Base-by-base conservation (phyloP, 2,113 vertebrate species). In the Alaudala cheleensis region DNA sequence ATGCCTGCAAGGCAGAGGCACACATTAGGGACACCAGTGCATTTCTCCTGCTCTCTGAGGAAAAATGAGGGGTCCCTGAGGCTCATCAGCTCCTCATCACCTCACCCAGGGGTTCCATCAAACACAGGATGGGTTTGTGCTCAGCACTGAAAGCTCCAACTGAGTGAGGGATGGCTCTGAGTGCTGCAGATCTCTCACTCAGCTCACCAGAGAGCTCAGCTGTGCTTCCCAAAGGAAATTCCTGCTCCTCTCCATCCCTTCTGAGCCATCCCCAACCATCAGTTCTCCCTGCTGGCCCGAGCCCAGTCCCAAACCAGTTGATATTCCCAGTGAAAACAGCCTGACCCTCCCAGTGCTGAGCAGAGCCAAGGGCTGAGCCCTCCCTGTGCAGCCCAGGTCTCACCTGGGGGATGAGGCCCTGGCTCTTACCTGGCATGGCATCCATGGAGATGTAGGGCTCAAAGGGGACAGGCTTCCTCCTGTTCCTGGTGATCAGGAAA, bases 391-490 rank as follows among this genome's bases (percentile, higher is more conserved):
- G 47, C 39, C 31, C 61, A 81, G 37, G 19, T 5, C 7, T 21
- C 0, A 4, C 2, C 7, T 44, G 5, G 2, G 22, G 5, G 25
- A 14, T 17, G 50, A 69, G 74, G 4, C 39, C 44, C 3, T 8
- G n/a, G 25, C 19, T 4, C 54, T 96, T 97, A 99, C 99, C 99
- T 98, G 99, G 98, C 96, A 98, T 97, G 96, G 99, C 98, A 74
- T 99, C 98, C 99, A 99, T 99, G 10, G 99, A 98, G 92, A 99
- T 99, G 70, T 99, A 99, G 1, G 99, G 99, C 97, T 99, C 99
- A 71, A 99, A 99, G 3, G 97, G 96, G 62, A 98, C 98, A 34
- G 97, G 81, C 89, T 97, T 99, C 97, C 98, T 99, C 96, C 98
- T 99, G 45, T 97, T 99, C 72, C 98, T 98, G 2, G 99, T 99